A percentile compares a stretch with the other conserved stretches of the same genome.
These are phyloP conservation scores for Kryptolebias ocellatus DNA, from an alignment of 2,797 vertebrate species.

Conservation along the genomic window DNA sequence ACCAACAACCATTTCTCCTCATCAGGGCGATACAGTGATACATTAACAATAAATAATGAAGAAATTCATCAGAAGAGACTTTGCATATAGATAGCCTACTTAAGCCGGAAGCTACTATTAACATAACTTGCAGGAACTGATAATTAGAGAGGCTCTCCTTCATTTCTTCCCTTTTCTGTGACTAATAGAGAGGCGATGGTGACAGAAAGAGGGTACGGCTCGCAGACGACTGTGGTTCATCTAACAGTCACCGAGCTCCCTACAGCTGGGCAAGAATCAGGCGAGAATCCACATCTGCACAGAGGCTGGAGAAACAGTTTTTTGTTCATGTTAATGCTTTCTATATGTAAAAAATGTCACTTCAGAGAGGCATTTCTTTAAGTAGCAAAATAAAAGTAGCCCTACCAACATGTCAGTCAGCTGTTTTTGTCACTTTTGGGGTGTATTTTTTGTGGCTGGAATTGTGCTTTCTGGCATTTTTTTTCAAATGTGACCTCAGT, in stretches of 20 bases:
- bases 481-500: too few species aligned
- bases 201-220: slow-evolving; percentile 58
- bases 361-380: too few species aligned
- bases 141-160: slow-evolving; percentile 78
- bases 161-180: slow-evolving; percentile 54
- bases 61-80: slow-evolving; percentile 84
- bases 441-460: too few species aligned
- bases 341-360: too few species aligned
- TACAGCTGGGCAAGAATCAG: slow-evolving; percentile 15
- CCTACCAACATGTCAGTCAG: too few species aligned
- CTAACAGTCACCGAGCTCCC: slow-evolving; percentile 22
- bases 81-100: slow-evolving; percentile 90
- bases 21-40: slow-evolving; percentile 76
- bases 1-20: slow-evolving; percentile 67
- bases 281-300: slow-evolving; percentile 5
- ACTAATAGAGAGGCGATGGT: slow-evolving; percentile 64
- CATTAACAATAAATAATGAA: slow-evolving; percentile 88
- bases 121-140: slow-evolving; percentile 79
- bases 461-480: too few species aligned
- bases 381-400: too few species aligned
- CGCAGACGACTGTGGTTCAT: slow-evolving; percentile 30
- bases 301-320: background rate
- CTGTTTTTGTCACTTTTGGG: too few species aligned
- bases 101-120: slow-evolving; percentile 80
- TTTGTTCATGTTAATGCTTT: too few species aligned